phyloP scores from a whole-genome alignment of 2,113 vertebrate genomes.

The Neogale vison region DNA sequence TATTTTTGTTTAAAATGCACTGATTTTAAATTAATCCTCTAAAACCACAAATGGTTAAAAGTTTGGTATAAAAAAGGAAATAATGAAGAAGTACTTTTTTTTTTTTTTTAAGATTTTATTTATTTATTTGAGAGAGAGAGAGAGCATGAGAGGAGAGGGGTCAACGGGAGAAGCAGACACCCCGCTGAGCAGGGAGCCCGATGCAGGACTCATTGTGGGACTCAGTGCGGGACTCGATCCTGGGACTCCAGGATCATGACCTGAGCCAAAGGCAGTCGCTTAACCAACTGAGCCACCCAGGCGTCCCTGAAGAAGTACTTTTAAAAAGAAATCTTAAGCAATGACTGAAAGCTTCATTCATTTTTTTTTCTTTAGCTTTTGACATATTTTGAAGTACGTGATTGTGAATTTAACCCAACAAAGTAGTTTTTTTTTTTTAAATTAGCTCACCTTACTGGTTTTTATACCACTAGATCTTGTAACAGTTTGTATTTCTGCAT shows the following conservation, averaged over 20 bases:
- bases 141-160: no score
- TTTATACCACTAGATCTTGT: not conserved
- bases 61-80: not conserved
- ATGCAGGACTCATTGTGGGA: no score
- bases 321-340: conserved; percentile 6
- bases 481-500: not conserved
- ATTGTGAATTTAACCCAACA: not conserved
- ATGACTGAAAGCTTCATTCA: not conserved
- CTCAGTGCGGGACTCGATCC: no score
- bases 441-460: not conserved
- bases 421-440: not conserved
- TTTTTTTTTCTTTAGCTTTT: not conserved
- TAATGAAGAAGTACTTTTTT: not conserved
- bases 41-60: not conserved
- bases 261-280: no score
- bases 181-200: no score
- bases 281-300: no score
- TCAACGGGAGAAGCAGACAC: no score
- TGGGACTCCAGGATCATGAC: no score
- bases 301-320: not conserved
- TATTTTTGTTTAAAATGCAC: conserved; percentile 28
- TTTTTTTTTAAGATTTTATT: no score
- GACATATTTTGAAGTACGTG: not conserved
- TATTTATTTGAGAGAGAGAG: no score
- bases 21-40: not conserved